A percentile compares a stretch with the other conserved stretches of the same genome.
Conservation (phyloP, 92 coral and sea anemone species). For the Metridium senile region DNA sequence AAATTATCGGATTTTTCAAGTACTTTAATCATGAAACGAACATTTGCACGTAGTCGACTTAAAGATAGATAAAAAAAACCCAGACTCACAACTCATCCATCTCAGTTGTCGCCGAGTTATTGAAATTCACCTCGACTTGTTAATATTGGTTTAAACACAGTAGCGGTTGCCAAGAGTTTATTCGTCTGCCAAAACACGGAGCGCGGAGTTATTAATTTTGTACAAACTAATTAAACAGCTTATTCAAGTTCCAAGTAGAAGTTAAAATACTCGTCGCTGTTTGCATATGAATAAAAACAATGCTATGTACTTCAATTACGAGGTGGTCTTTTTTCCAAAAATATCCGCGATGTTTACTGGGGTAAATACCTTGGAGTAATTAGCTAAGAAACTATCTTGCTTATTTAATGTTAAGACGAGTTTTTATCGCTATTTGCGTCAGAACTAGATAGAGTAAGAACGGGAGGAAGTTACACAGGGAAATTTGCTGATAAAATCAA, state of each 20-base stretch:
- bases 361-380: neutral
- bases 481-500: neutral
- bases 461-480: neutral
- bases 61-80: neutral
- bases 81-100: neutral
- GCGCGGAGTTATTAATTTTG: slow-evolving; percentile 9
- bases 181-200: slow-evolving; percentile 5
- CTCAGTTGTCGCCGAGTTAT: neutral
- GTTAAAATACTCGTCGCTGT: neutral
- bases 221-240: slow-evolving; percentile 13
- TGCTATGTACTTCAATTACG: neutral
- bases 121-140: neutral
- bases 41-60: neutral
- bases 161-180: slow-evolving; percentile 1
- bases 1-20: slow-evolving; percentile 30
- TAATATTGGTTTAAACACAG: neutral
- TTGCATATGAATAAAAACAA: neutral
- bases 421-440: slow-evolving; percentile 3
- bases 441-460: neutral
- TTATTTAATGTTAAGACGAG: neutral
- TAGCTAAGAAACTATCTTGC: neutral
- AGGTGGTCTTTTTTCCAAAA: neutral
- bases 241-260: slow-evolving; percentile 2
- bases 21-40: slow-evolving; percentile 10
- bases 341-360: slow-evolving; percentile 5